Evolutionary conservation across 2,113 vertebrate genomes (phyloP).

Genomic region (Choloepus hoffmanni): DNA sequence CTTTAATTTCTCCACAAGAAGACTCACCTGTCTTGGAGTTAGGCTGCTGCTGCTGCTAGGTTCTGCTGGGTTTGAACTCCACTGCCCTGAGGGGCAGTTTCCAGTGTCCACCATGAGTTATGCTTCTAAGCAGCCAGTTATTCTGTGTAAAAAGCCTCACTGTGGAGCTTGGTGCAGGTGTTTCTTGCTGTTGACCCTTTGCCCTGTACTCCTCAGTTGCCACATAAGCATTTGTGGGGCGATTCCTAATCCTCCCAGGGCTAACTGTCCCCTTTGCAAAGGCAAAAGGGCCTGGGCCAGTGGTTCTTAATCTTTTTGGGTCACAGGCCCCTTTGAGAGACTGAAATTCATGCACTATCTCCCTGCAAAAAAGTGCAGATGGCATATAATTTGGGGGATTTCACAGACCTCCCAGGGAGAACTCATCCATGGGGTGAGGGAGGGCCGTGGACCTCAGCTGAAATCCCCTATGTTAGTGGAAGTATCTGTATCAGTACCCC

Average conservation of each 20-base stretch:
- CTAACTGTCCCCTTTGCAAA: neutral
- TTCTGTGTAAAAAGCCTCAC: neutral
- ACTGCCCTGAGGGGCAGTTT: fast-evolving
- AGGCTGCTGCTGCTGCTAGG: neutral
- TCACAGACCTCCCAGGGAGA: neutral
- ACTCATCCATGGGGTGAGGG: neutral
- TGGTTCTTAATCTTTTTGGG: no score
- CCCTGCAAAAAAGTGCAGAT: neutral
- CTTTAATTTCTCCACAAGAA: fast-evolving
- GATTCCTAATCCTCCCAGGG: neutral
- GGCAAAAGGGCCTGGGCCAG: no score
- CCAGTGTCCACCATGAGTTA: fast-evolving
- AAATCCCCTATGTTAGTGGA: neutral
- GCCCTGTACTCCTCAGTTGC: fast-evolving
- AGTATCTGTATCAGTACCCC: neutral
- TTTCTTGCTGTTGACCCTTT: neutral
- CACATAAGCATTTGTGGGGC: fast-evolving
- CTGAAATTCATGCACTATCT: no score
- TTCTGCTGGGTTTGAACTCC: neutral
- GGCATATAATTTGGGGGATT: neutral
- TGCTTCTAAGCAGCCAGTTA: neutral
- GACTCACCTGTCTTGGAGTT: fast-evolving
- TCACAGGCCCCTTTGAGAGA: no score
- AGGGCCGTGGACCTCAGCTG: neutral
- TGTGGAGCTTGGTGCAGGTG: neutral